These are phyloP conservation scores for Eupeodes luniger DNA, from an alignment of 2,888 invertebrate species.

Conservation along the genomic window DNA sequence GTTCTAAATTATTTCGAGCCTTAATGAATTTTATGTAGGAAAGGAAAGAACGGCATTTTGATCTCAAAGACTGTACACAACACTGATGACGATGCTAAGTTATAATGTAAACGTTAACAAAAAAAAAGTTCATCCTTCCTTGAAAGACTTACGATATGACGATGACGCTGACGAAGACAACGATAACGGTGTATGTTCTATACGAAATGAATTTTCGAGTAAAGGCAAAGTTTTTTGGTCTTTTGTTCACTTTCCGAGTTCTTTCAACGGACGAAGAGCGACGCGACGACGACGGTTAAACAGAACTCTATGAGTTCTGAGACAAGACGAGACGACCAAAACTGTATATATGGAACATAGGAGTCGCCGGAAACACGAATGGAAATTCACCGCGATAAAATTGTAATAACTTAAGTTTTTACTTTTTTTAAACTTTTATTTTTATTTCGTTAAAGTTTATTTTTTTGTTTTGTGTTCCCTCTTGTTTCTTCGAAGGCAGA, in stretches of 20 bases:
- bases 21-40: constrained; percentile 52
- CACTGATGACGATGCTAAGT: background rate
- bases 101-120: background rate
- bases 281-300: background rate
- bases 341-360: background rate
- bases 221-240: constrained; percentile 40
- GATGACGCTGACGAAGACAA: constrained; percentile 5
- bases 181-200: background rate
- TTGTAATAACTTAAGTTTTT: constrained; percentile 62
- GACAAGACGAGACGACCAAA: background rate
- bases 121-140: constrained; percentile 29
- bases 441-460: constrained; percentile 25
- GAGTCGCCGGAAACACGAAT: constrained; percentile 47
- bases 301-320: background rate
- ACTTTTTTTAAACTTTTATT: constrained; percentile 22
- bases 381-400: constrained; percentile 60
- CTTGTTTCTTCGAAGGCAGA: constrained; percentile 26
- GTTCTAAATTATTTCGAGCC: constrained; percentile 62
- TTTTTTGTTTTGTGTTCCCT: background rate
- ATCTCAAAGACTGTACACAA: constrained; percentile 39
- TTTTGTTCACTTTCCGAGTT: constrained; percentile 29
- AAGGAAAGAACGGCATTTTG: constrained; percentile 50
- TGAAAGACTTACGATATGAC: constrained; percentile 17
- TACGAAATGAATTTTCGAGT: constrained; percentile 32
- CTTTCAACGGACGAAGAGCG: background rate